Evolutionary conservation across 2,113 vertebrate genomes (phyloP).

Genomic region (Chaetodon trifascialis): DNA sequence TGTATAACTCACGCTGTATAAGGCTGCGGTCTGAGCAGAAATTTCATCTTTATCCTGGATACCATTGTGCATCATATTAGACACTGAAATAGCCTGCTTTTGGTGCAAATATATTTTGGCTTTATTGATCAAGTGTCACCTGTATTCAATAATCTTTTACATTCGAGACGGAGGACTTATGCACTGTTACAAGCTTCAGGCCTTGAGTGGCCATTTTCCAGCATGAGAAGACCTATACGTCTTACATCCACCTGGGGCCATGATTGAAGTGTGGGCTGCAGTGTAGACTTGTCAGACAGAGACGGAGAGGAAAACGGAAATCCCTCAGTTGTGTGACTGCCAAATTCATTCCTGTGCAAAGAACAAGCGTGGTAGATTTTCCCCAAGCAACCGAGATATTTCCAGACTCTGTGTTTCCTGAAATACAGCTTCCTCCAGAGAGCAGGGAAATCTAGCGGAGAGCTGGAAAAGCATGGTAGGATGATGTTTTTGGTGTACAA

Average conservation of each 20-base stretch:
- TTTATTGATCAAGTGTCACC: conserved; percentile 5
- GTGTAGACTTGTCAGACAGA: conserved; percentile 61
- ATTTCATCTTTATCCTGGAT: conserved; percentile 12
- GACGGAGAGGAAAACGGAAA: conserved; percentile 53
- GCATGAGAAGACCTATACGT: conserved; percentile 38
- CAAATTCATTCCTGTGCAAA: conserved; percentile 58
- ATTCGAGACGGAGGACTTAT: neutral
- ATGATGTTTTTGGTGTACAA: conserved; percentile 23
- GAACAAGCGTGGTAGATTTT: conserved; percentile 61
- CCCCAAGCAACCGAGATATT: conserved; percentile 63
- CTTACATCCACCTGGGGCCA: conserved; percentile 50
- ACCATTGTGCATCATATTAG: neutral
- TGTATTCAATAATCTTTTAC: conserved; percentile 27
- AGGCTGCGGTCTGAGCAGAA: neutral
- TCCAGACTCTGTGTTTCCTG: conserved; percentile 62
- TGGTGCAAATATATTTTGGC: conserved; percentile 3
- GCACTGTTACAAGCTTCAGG: neutral
- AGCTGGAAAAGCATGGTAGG: conserved; percentile 35
- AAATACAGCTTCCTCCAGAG: conserved; percentile 63
- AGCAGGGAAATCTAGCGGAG: conserved; percentile 51
- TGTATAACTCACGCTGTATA: neutral
- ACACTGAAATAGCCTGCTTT: conserved; percentile 4
- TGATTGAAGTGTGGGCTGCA: conserved; percentile 26
- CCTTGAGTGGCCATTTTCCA: conserved; percentile 35
- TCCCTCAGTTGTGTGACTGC: conserved; percentile 46